These are phyloP conservation scores for Drosophila lutescens DNA, from an alignment of 2,888 invertebrate species.

Conservation along the genomic window DNA sequence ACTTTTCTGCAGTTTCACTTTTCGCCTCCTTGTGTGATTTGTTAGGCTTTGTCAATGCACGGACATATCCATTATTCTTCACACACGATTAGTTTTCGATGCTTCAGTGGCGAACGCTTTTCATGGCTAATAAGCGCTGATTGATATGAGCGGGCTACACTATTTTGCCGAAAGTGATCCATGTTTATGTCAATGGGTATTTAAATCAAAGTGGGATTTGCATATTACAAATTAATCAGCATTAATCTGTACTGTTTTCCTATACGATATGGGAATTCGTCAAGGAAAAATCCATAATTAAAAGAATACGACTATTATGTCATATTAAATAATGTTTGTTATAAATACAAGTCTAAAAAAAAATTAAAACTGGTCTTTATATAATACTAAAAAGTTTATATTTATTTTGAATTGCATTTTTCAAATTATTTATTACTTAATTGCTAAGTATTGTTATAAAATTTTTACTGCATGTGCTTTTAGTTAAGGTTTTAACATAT, in stretches of 20 bases:
- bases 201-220: constrained; percentile 11
- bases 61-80: constrained; percentile 70
- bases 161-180: constrained; percentile 28
- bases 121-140: constrained; percentile 42
- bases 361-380: no score
- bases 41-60: constrained; percentile 70
- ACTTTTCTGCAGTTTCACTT: constrained; percentile 64
- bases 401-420: no score
- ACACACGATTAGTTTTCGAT: constrained; percentile 73
- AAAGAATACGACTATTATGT: no score
- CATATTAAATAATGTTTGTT: no score
- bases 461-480: no score
- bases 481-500: no score
- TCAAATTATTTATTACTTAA: no score
- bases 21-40: constrained; percentile 63
- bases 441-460: no score
- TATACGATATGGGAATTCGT: no score
- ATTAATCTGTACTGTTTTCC: background rate
- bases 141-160: constrained; percentile 28
- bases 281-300: no score
- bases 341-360: no score
- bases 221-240: constrained; percentile 1
- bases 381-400: no score
- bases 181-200: constrained; percentile 34
- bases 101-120: constrained; percentile 29